Base-by-base conservation (phyloP, 1,140 invertebrate genomes). In the Drosophila simulans region DNA sequence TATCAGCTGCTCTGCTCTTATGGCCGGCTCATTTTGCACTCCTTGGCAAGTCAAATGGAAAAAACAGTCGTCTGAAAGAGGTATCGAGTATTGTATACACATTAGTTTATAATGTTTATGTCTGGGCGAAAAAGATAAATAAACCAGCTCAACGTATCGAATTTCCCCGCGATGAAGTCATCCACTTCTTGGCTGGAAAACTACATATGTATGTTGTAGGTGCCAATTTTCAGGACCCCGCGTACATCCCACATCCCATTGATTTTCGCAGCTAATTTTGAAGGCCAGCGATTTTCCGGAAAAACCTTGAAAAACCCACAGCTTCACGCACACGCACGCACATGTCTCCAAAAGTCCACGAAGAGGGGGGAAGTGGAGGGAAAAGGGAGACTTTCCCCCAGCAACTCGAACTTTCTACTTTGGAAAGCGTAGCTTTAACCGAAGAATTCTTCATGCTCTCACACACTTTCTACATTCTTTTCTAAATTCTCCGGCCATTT, bases 231-330 rank as follows among this genome's bases (percentile, higher is more conserved):
- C 3, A 5, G 7, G 40, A 15, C 5, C n/a, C 39, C 7, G 13
- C 4, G 20, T 22, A 22, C 20, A 22, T 2, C 20, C 20, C 20
- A 17, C 40, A 43, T 10, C 8, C 15, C 78, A 70, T 70, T 70
- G 66, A 70, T 70, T 70, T 70, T 69, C 65, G 27, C 40, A 22
- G 56, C 56, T 54, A 54, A 68, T 69, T 69, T 46, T 60, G 48
- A 65, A 75, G 77, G 43, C 72, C 54, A 57, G 12, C 54, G 55
- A 60, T 20, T 45, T 79, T 82, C 55, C 43, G 52, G 55, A 54
- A 59, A 59, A 89, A 82, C 84, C 84, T 89, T 89, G 84, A 89
- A 89, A 88, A 89, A 39, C 40, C 51, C 45, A 49, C 48, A 73
- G 57, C 40, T 37, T 57, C 60, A 57, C 70, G 58, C 72, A 76